Conservation (phyloP, 1,140 invertebrate species). For the Bemisia tabaci region DNA sequence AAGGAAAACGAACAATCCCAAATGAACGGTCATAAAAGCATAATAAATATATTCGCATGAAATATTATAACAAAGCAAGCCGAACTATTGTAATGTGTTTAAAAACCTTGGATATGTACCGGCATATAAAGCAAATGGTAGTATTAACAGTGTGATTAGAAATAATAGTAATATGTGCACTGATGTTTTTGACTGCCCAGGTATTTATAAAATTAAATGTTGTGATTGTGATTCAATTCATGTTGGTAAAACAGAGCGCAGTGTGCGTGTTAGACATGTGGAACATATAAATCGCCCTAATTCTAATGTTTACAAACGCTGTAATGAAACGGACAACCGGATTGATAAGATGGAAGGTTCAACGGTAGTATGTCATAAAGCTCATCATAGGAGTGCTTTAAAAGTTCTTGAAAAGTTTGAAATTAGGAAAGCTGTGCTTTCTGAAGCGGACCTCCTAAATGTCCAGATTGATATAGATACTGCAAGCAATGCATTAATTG, state of each 20-base stretch:
- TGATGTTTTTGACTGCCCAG: neutral
- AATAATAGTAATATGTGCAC: neutral
- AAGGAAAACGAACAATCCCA: too few relatives aligned
- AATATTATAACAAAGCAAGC: too few relatives aligned
- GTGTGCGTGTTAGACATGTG: neutral
- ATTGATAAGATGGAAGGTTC: neutral
- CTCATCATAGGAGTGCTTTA: neutral
- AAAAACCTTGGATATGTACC: neutral
- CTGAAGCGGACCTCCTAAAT: neutral
- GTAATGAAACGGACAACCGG: neutral
- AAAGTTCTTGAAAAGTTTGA: neutral
- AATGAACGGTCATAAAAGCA: too few relatives aligned
- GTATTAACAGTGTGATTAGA: neutral
- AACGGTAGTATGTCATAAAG: neutral
- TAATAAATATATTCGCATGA: too few relatives aligned
- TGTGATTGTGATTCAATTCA: neutral
- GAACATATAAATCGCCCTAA: neutral
- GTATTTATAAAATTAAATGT: neutral
- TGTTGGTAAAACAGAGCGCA: neutral
- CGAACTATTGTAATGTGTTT: neutral
- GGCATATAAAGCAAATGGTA: neutral
- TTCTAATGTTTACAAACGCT: neutral
- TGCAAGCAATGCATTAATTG: neutral
- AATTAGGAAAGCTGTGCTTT: neutral
- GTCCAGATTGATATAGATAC: neutral